These are phyloP conservation scores for Tupaia chinensis DNA, from an alignment of 2,113 vertebrate genomes.

Conservation along the genomic window DNA sequence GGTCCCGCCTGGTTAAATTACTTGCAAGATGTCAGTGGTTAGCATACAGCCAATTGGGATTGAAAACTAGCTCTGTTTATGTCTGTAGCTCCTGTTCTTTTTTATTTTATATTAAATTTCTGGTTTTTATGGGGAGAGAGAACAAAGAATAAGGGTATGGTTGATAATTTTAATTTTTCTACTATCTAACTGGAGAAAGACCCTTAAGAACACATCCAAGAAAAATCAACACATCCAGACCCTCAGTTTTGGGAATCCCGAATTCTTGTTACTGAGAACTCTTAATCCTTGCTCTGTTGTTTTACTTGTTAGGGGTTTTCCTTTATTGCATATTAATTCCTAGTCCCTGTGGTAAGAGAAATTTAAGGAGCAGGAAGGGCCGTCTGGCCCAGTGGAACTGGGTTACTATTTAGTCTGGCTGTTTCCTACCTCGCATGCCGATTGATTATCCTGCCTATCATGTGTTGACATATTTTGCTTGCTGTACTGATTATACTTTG, in stretches of 20 bases:
- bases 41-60: neutral
- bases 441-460: slow-evolving; percentile 69
- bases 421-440: slow-evolving; percentile 2
- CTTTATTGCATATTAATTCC: slow-evolving; percentile 70
- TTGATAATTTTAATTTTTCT: slow-evolving; percentile 51
- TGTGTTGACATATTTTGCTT: slow-evolving; percentile 74
- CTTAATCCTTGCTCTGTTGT: slow-evolving; percentile 17
- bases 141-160: neutral
- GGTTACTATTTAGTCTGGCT: slow-evolving; percentile 66
- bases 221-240: neutral
- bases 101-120: neutral
- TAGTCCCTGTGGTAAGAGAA: slow-evolving; percentile 42
- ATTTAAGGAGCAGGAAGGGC: slow-evolving; percentile 71
- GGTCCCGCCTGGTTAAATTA: neutral
- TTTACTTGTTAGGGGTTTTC: slow-evolving; percentile 60
- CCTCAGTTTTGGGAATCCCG: neutral
- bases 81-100: neutral
- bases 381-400: slow-evolving; percentile 64
- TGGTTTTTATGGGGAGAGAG: slow-evolving; percentile 3
- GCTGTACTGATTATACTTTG: slow-evolving; percentile 71
- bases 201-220: neutral
- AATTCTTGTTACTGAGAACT: neutral
- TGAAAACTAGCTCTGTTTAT: neutral
- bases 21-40: slow-evolving; percentile 43
- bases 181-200: slow-evolving; percentile 25